phyloP scores from a whole-genome alignment of 2,113 vertebrate species.

The Bucco capensis region DNA sequence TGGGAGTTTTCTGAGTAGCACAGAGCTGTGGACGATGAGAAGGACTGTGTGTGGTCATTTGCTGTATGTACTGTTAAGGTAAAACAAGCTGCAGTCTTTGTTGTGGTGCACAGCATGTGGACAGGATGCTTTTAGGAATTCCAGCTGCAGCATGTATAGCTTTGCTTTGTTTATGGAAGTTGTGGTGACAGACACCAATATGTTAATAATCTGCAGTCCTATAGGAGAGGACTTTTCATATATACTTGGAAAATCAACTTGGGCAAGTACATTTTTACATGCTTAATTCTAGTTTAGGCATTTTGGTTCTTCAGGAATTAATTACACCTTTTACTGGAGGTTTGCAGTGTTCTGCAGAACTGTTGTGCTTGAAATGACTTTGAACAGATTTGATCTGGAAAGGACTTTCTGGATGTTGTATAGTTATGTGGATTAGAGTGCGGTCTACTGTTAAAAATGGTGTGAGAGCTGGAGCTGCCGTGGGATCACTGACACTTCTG shows the following conservation, averaged over 20 bases:
- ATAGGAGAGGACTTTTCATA: not conserved
- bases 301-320: not conserved
- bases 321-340: not conserved
- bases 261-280: not conserved
- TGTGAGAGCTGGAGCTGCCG: not conserved
- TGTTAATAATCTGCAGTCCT: not conserved
- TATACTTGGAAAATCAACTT: not conserved
- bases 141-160: not conserved
- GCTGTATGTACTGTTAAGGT: not conserved
- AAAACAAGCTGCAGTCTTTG: not conserved
- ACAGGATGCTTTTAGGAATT: not conserved
- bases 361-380: not conserved
- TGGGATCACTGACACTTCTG: not conserved
- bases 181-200: not conserved
- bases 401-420: not conserved
- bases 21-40: not conserved
- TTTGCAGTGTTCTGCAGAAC: not conserved
- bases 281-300: not conserved
- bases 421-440: not conserved
- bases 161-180: not conserved
- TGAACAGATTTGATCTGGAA: not conserved
- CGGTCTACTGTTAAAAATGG: not conserved
- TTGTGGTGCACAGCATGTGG: not conserved
- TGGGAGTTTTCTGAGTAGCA: not conserved
- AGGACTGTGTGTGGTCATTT: rapidly evolving